Percentiles rank a stretch among this genome's conserved stretches.
Evolutionary conservation across 2,797 vertebrate species (phyloP).

Genomic region (Falco cherrug): DNA sequence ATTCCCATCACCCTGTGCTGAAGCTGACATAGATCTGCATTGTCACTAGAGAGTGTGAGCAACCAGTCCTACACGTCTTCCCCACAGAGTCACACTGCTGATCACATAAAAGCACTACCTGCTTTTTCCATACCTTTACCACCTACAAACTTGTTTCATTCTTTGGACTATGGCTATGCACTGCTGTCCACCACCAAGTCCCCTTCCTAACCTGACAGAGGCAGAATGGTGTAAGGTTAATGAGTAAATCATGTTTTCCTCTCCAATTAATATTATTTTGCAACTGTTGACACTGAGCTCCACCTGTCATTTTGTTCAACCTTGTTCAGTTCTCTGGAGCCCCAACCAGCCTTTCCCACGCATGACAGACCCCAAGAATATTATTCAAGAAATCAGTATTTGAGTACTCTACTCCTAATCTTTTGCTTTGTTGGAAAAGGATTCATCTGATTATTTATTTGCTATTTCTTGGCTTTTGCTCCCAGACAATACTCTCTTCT

Average conservation of each 20-base stretch:
- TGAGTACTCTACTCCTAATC: background rate
- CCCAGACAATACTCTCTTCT: background rate
- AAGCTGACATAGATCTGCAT: background rate
- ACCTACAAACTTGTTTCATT: background rate
- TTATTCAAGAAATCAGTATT: background rate
- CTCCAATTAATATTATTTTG: background rate
- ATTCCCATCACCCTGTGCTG: background rate
- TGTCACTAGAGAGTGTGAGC: background rate
- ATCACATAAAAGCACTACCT: background rate
- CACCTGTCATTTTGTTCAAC: background rate
- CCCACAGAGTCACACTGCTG: rapidly evolving
- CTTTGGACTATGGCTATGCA: background rate
- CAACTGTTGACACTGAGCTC: background rate
- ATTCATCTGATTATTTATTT: background rate
- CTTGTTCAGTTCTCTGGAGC: background rate
- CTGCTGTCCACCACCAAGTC: background rate
- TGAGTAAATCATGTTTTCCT: background rate
- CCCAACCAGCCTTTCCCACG: background rate
- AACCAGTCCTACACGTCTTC: background rate
- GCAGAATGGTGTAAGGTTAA: background rate
- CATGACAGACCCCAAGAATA: background rate
- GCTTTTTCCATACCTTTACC: background rate
- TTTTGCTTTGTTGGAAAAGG: background rate
- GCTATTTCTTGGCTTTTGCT: background rate
- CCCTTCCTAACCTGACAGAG: background rate